Conservation (phyloP, 2,113 vertebrate genomes). For the Brachyistius frenatus region DNA sequence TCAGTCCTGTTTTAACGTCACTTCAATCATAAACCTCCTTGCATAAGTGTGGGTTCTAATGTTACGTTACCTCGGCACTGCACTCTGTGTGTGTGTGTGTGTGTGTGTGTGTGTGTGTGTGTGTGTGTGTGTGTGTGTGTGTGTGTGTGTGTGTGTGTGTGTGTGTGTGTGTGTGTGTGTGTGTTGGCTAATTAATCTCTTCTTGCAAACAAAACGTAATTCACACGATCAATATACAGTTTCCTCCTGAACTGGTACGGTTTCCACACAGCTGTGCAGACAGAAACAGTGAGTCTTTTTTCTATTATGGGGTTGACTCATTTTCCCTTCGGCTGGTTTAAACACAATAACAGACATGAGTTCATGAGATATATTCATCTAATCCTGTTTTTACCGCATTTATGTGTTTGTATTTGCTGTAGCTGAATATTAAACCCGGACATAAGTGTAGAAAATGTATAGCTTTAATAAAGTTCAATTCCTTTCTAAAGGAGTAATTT, state of each 20-base stretch:
- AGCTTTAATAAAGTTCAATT: not conserved
- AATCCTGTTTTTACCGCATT: no score
- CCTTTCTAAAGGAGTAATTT: no score
- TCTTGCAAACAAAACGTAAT: not conserved
- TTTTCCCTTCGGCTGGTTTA: no score
- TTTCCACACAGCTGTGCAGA: not conserved
- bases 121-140: no score
- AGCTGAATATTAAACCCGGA: not conserved
- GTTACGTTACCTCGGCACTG: constrained; percentile 30
- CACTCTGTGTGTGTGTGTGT: not conserved
- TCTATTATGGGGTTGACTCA: not conserved
- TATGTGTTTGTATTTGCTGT: not conserved
- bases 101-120: not conserved
- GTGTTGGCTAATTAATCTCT: constrained; percentile 6
- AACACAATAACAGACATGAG: no score
- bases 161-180: not conserved
- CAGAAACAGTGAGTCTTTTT: not conserved
- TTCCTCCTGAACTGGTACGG: not conserved
- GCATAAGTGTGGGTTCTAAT: constrained; percentile 1
- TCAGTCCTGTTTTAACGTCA: constrained; percentile 15
- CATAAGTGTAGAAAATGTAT: not conserved
- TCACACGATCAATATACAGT: not conserved
- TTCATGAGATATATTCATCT: no score
- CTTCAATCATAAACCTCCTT: not conserved
- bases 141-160: not conserved